phyloP scores from a whole-genome alignment of 2,113 vertebrate genomes.

The Shinisaurus crocodilurus region DNA sequence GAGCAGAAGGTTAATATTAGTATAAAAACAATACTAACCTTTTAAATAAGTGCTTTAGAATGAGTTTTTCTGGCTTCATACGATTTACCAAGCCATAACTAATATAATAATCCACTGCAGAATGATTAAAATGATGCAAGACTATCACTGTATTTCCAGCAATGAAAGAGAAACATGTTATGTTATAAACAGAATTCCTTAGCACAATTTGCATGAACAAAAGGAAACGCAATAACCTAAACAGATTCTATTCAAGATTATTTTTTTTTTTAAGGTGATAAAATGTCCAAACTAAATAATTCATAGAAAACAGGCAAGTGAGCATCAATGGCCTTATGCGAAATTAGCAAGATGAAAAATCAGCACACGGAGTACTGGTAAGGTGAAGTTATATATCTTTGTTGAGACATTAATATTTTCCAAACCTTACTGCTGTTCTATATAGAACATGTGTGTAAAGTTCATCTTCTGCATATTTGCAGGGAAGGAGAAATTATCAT shows the following conservation, averaged over 20 bases:
- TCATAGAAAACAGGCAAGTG: neutral
- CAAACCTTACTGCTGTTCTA: neutral
- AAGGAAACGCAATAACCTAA: conserved; percentile 17
- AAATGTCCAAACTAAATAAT: neutral
- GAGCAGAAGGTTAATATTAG: conserved; percentile 14
- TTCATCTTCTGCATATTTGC: conserved; percentile 14
- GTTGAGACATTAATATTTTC: conserved; percentile 18
- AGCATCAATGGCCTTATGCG: neutral
- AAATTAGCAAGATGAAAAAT: neutral
- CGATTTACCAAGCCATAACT: neutral
- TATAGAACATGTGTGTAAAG: neutral
- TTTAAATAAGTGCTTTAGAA: neutral
- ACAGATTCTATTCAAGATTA: neutral
- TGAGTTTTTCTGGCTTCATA: neutral
- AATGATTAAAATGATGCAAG: conserved; percentile 15
- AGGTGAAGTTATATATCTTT: conserved; percentile 1
- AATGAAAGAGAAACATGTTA: neutral
- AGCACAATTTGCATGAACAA: neutral
- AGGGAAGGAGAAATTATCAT: conserved; percentile 8
- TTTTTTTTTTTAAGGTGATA: neutral
- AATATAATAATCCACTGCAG: conserved; percentile 1
- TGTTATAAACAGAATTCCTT: neutral
- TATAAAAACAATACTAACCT: neutral
- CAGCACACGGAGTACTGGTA: neutral
- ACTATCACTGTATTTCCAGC: neutral